phyloP scores from a whole-genome alignment of 2,113 vertebrate species.

The Cephalopholis sonnerati region DNA sequence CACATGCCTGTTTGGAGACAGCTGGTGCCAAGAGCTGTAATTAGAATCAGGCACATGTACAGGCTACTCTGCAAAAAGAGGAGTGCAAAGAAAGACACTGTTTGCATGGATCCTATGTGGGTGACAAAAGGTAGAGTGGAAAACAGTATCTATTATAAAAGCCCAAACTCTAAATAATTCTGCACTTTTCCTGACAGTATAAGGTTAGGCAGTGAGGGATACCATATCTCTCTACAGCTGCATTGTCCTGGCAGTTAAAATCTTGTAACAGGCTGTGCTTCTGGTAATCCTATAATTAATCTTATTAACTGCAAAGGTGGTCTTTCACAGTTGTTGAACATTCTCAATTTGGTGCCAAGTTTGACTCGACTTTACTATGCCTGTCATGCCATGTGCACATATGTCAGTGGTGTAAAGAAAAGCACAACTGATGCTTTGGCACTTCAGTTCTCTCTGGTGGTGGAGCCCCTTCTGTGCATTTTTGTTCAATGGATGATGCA shows the following conservation, averaged over 20 bases:
- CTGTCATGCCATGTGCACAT: background rate
- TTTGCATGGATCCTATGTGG: background rate
- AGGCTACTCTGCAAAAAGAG: background rate
- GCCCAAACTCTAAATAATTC: background rate
- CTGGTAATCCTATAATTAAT: background rate
- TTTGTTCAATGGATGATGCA: conserved; percentile 28
- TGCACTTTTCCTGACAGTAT: too few species aligned
- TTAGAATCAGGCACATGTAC: background rate
- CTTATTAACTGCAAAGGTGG: background rate
- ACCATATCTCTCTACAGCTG: too few species aligned
- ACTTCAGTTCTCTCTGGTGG: background rate
- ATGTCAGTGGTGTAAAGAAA: background rate
- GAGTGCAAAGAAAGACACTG: background rate
- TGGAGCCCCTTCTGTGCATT: background rate
- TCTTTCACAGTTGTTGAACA: too few species aligned
- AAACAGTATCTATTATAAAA: background rate
- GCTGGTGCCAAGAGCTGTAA: conserved; percentile 9
- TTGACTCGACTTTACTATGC: background rate
- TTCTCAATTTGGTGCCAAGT: background rate
- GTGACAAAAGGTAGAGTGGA: background rate
- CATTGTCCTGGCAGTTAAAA: background rate
- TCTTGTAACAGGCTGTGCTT: background rate
- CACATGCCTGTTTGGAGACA: conserved; percentile 5
- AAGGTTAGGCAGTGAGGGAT: too few species aligned
- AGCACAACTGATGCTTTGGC: background rate